Percentiles rank a stretch among this genome's conserved stretches.
phyloP scores from a whole-genome alignment of 2,888 invertebrate species.

The Eupithecia abbreviata region DNA sequence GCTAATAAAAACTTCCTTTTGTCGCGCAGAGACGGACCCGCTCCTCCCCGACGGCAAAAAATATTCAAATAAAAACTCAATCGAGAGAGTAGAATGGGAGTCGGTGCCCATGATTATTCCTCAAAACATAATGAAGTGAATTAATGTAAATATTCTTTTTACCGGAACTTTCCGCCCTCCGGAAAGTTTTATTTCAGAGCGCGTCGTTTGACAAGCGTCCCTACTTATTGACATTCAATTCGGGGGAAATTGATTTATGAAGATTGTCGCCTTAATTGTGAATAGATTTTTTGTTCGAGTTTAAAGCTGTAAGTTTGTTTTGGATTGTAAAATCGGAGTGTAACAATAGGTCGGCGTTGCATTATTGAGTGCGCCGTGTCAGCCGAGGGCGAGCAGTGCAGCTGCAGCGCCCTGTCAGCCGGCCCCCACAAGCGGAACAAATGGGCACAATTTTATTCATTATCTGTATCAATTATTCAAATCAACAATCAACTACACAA shows the following conservation, averaged over 20 bases:
- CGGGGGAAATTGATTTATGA: conserved; percentile 84
- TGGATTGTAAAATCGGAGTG: conserved; percentile 45
- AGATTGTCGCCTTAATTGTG: conserved; percentile 82
- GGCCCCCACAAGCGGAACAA: conserved; percentile 71
- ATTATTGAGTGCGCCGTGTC: conserved; percentile 74
- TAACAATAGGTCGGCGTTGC: conserved; percentile 69
- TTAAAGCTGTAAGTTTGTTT: conserved; percentile 34
- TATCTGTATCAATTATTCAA: conserved; percentile 52
- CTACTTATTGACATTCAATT: conserved; percentile 85
- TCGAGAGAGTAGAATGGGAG: conserved; percentile 77
- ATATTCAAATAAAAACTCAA: conserved; percentile 85
- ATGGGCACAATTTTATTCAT: conserved; percentile 65
- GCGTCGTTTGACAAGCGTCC: conserved; percentile 82
- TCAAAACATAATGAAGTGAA: conserved; percentile 85
- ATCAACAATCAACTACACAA: conserved; percentile 4
- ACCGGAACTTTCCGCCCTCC: conserved; percentile 80
- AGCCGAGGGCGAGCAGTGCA: conserved; percentile 57
- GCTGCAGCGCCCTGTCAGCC: conserved; percentile 71
- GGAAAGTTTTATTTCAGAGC: conserved; percentile 83
- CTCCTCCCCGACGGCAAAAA: conserved; percentile 60
- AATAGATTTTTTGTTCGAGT: conserved; percentile 67
- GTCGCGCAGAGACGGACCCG: conserved; percentile 79
- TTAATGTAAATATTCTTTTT: conserved; percentile 85
- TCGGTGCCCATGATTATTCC: conserved; percentile 83
- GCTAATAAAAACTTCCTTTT: conserved; percentile 85